Evolutionary conservation across 2,797 vertebrate genomes (phyloP), one percentile per base, ranked within the genome.

Genomic region (Parambassis ranga): DNA sequence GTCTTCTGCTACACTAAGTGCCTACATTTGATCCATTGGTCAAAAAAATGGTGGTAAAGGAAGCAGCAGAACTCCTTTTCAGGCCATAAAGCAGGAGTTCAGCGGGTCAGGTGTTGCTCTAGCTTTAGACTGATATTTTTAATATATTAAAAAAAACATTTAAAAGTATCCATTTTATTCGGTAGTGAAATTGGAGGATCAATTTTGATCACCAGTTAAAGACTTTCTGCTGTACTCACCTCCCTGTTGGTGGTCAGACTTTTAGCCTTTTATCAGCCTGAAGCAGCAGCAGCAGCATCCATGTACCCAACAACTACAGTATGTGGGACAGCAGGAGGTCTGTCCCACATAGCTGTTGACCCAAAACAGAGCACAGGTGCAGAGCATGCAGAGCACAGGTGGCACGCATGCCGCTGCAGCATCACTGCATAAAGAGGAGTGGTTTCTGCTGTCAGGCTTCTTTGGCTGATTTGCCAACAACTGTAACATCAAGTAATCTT

Each of bases 281-380:
- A 55, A 43, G 53, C 42, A 49, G 47, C 47, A 28, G 44, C 43
- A 38, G 42, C 60, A 33, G 31, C n/a, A n/a, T n/a, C 39, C 31
- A n/a, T 28, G 19, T 48, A 41, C 9, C 42, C 31, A 44, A 49
- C 65, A 48, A 59, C 56, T 62, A 8, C 68, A 56, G 60, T 58
- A 82, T 71, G 51, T 83, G 59, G 71, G 68, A 49, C 79, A 74
- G 73, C 68, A 50, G 78, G 75, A 53, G 55, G 57, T 61, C 46
- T 81, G 84, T 78, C 81, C 81, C 82, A 87, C 61, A 81, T 86
- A 80, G 77, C 81, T 65, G 66, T 4, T 88, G 87, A 90, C 83
- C 88, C 82, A 86, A 81, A 87, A 81, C 80, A 30, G 46, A 61
- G 56, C n/a, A 66, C 42, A 19, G 28, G 46, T 32, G 52, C 50